Evolutionary conservation across 2,888 invertebrate species (phyloP).

Genomic region (Erebia palarica): DNA sequence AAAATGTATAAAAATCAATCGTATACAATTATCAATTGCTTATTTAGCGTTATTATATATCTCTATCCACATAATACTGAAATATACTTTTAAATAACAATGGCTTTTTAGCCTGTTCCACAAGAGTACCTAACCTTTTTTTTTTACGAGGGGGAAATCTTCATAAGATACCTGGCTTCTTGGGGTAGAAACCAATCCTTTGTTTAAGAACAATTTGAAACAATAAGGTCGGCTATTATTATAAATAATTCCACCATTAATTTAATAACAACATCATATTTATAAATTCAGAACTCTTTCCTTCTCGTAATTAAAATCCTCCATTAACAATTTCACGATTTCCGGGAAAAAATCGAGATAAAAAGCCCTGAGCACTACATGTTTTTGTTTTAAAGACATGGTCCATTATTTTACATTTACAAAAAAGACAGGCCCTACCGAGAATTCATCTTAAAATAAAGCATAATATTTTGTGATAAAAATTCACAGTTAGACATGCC

Average conservation of each 20-base stretch:
- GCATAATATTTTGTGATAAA: neutral
- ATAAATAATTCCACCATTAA: neutral
- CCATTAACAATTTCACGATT: neutral
- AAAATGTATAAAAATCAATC: no score
- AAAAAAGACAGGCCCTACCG: neutral
- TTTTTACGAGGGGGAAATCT: no score
- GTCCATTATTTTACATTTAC: neutral
- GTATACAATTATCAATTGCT: no score
- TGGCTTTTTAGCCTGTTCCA: no score
- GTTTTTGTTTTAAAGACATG: neutral
- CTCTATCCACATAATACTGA: no score
- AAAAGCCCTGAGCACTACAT: neutral
- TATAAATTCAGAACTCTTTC: neutral
- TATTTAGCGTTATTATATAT: no score
- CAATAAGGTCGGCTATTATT: neutral
- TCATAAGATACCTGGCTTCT: no score
- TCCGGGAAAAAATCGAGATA: neutral
- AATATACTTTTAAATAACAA: no score
- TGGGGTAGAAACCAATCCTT: no score
- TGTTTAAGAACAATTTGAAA: neutral
- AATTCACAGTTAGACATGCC: neutral
- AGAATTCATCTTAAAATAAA: neutral
- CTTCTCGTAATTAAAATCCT: constrained; percentile 7
- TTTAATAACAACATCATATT: neutral
- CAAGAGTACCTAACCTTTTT: no score